A percentile compares a stretch with the other conserved stretches of the same genome.
Conservation (phyloP, 2,888 invertebrate species). For the Orthosia gracilis region DNA sequence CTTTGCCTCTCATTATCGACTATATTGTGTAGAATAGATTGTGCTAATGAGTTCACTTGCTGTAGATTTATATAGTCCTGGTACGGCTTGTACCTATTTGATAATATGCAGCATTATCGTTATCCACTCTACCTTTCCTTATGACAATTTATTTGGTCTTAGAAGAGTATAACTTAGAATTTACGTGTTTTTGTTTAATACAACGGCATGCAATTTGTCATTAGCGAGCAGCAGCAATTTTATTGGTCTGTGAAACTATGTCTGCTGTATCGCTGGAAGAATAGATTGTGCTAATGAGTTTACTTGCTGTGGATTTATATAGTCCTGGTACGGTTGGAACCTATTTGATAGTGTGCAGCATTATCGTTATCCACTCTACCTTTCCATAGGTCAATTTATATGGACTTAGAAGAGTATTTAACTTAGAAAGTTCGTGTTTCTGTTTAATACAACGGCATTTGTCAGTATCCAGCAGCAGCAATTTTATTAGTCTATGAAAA, state of each 20-base stretch:
- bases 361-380: neutral
- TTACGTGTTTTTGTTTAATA: neutral
- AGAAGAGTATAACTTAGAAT: too few relatives aligned
- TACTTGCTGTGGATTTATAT: neutral
- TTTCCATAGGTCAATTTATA: neutral
- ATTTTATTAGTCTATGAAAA: constrained; percentile 30
- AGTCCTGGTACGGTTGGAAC: neutral
- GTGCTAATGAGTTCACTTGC: neutral
- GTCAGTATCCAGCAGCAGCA: constrained; percentile 39
- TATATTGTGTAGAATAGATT: too few relatives aligned
- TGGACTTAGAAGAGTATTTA: neutral
- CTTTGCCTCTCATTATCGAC: constrained; percentile 60
- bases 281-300: neutral
- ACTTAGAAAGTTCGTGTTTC: too few relatives aligned
- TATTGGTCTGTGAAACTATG: constrained; percentile 32
- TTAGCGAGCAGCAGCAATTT: constrained; percentile 32
- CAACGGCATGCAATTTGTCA: constrained; percentile 52
- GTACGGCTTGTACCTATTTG: neutral
- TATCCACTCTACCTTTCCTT: neutral
- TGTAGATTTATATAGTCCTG: neutral
- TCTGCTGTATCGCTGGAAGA: neutral
- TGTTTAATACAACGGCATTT: constrained; percentile 26
- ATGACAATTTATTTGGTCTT: neutral
- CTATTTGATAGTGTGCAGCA: neutral
- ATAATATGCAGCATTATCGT: too few relatives aligned